Conservation (phyloP, 2,888 invertebrate species). For the Epicampocera succincta region DNA sequence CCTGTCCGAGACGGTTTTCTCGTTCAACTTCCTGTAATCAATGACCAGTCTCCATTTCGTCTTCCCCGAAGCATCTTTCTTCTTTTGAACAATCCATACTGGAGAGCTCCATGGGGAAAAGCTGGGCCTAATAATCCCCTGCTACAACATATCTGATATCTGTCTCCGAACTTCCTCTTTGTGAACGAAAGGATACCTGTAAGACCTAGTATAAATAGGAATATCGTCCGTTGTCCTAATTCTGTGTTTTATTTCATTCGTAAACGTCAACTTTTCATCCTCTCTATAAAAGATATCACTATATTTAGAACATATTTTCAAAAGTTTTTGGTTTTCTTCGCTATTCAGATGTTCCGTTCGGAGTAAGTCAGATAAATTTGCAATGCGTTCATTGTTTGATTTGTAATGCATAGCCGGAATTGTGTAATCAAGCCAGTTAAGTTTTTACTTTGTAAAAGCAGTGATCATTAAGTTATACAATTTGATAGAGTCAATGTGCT, state of each 20-base stretch:
- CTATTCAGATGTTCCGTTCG: constrained; percentile 31
- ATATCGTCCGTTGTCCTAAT: constrained; percentile 5
- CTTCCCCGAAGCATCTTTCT: constrained; percentile 2
- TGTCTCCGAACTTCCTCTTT: background rate
- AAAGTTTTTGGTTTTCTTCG: constrained; percentile 32
- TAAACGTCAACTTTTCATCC: background rate
- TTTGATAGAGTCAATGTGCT: too few relatives aligned
- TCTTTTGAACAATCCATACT: constrained; percentile 32
- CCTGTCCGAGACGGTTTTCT: background rate
- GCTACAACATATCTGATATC: constrained; percentile 9
- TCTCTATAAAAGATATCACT: constrained; percentile 23
- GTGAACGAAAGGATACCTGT: constrained; percentile 9
- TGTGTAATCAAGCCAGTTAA: too few relatives aligned
- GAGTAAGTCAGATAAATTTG: constrained; percentile 1
- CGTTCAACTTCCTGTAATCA: constrained; percentile 29
- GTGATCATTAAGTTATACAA: too few relatives aligned
- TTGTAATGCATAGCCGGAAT: too few relatives aligned
- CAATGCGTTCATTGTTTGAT: too few relatives aligned
- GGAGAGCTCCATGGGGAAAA: constrained; percentile 25
- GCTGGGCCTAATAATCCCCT: constrained; percentile 3
- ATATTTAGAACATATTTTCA: constrained; percentile 15
- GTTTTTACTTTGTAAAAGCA: too few relatives aligned
- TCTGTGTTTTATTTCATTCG: constrained; percentile 18
- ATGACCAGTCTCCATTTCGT: constrained; percentile 13
- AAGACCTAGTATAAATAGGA: constrained; percentile 4